A percentile compares a stretch with the other conserved stretches of the same genome.
These are phyloP conservation scores for Chrysomela aeneicollis DNA, from an alignment of 2,888 invertebrate species.

Conservation along the genomic window DNA sequence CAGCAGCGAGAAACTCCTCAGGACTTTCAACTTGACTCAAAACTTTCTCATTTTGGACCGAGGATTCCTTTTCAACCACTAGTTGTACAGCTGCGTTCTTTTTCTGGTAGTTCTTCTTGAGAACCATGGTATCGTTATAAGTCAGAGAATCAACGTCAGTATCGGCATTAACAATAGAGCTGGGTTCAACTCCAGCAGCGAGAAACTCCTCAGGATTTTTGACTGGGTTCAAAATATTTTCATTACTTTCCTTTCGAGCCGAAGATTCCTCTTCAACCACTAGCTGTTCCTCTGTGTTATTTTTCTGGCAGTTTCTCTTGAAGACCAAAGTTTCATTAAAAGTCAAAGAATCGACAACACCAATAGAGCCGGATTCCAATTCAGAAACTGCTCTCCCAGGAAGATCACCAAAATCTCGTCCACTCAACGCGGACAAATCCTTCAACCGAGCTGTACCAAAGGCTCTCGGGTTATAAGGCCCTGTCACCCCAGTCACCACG, in stretches of 20 bases:
- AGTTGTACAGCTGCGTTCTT: background rate
- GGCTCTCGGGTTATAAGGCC: slow-evolving; percentile 20
- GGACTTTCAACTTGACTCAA: background rate
- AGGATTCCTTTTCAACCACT: too few species aligned
- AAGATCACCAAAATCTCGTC: background rate
- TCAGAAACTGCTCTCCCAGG: too few species aligned
- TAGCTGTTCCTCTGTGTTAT: too few species aligned
- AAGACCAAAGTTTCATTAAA: background rate
- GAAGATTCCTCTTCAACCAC: background rate
- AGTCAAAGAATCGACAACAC: background rate
- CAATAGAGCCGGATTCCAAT: too few species aligned
- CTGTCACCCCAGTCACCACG: slow-evolving; percentile 37
- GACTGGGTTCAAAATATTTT: too few species aligned
- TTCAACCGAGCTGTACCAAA: slow-evolving; percentile 1
- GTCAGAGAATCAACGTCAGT: slow-evolving; percentile 34
- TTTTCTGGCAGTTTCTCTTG: background rate
- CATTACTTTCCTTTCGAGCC: background rate
- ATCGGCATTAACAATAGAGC: background rate
- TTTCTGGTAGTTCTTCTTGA: slow-evolving; percentile 13
- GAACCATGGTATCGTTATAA: slow-evolving; percentile 40
- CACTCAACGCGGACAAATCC: background rate
- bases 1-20: too few species aligned
- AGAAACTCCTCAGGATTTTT: too few species aligned
- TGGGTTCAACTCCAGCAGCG: too few species aligned
- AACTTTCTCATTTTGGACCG: too few species aligned